Base-by-base conservation (phyloP, 2,888 invertebrate genomes). In the Pristionchus japonicus region DNA sequence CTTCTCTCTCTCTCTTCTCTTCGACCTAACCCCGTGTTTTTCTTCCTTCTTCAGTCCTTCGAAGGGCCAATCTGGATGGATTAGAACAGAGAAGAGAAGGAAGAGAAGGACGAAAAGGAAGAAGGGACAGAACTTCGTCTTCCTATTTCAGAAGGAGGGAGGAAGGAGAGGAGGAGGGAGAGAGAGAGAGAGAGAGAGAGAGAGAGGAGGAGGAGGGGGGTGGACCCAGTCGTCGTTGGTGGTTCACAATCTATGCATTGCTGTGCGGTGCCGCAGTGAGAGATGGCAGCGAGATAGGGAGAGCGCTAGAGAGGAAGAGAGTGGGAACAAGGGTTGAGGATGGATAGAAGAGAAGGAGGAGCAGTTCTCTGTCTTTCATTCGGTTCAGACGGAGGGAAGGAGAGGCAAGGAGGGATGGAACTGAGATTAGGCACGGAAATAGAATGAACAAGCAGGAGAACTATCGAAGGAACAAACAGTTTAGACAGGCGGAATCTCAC, bases 51-150 rank as follows among this genome's bases (percentile, higher is more conserved):
- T 80, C 80, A 74, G 70, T 70, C 20, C 70, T 70, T 70, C 70
- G 27, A 37, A 70, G 37, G 37, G 20, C 70, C 70, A 70, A 70
- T 70, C 70, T 70, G 47, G 74, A 40, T 43, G 74, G 64, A 87
- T 87, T 52, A 40, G 86, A 85, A 40, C 27, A 87, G 77, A 87
- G 74, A 34, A 77, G 17, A 20, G 84, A 52, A 61, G 86, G 86
- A 89, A 27, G 80, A 77, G 80, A 84, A 67, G 52, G 23, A 49
- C 61, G 17, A 20, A 74, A 52, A 61, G 86, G 86, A 89, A 27
- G 80, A 74, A 85, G 82, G 43, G 15, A 15, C 27, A 40, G 43
- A 43, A 80, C 61, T 20, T 47, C 64, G 67, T 37, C 85, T 64
- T 40, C 40, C 49, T 34, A 67, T 31, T 23, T 61, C 77, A 31